phyloP scores from a whole-genome alignment of 2,888 invertebrate species.

The Pachymerium ferrugineum region DNA sequence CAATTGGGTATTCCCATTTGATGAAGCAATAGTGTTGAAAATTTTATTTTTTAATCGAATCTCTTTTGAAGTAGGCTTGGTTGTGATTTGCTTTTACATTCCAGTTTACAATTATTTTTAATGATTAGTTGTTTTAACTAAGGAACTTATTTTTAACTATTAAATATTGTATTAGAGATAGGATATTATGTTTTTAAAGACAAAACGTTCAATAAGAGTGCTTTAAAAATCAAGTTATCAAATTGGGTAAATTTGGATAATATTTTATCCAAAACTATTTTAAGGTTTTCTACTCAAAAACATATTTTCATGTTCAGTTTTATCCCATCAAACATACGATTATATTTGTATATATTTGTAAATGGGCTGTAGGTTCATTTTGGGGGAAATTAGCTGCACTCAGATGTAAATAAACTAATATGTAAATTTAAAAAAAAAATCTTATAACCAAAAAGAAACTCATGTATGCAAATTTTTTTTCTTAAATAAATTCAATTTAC shows the following conservation, averaged over 20 bases:
- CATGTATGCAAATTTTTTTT: not conserved
- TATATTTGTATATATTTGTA: constrained; percentile 9
- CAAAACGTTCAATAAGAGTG: no score
- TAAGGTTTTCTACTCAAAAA: not conserved
- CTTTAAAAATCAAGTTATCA: no score
- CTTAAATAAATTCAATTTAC: constrained; percentile 11
- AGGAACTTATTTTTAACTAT: no score
- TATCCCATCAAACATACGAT: not conserved
- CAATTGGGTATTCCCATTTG: not conserved
- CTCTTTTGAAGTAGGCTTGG: not conserved
- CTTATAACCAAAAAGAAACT: not conserved
- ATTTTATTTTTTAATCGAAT: not conserved
- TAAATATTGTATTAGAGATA: no score
- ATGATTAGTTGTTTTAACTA: no score
- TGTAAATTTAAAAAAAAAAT: not conserved
- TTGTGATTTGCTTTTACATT: not conserved
- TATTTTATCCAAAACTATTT: not conserved
- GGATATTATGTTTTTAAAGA: no score
- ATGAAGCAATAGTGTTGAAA: not conserved
- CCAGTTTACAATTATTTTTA: not conserved
- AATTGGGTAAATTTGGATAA: no score
- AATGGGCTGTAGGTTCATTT: not conserved
- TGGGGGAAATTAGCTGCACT: not conserved
- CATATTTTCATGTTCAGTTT: not conserved
- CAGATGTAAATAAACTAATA: constrained; percentile 3